These are phyloP conservation scores for Drosophila seclusa DNA, from an alignment of 2,888 invertebrate species.

Conservation along the genomic window DNA sequence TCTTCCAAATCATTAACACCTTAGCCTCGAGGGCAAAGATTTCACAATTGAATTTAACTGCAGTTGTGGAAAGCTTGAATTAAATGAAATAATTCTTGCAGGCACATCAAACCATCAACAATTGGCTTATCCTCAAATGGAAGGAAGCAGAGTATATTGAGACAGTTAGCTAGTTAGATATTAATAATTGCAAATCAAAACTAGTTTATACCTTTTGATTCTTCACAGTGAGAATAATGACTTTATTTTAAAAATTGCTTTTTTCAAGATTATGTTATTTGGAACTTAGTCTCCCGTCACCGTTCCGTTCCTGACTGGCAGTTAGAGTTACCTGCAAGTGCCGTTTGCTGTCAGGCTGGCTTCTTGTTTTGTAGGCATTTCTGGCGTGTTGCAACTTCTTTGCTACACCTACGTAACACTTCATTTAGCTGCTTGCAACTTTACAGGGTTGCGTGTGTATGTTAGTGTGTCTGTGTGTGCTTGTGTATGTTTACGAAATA, in stretches of 20 bases:
- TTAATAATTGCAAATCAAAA: background rate
- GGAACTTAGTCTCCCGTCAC: background rate
- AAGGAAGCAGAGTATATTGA: background rate
- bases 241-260: background rate
- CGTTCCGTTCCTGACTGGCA: constrained; percentile 48
- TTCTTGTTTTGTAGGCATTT: constrained; percentile 51
- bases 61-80: background rate
- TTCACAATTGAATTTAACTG: constrained; percentile 1
- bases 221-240: background rate
- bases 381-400: constrained; percentile 40
- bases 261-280: background rate
- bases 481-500: constrained; percentile 67
- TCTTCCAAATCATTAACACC: constrained; percentile 50
- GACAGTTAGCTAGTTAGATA: background rate
- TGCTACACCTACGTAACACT: constrained; percentile 68
- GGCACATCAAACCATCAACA: no score
- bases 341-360: constrained; percentile 60
- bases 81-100: background rate
- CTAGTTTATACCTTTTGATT: background rate
- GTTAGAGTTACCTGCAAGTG: constrained; percentile 63
- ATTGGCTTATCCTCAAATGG: background rate
- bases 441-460: constrained; percentile 49
- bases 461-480: constrained; percentile 2
- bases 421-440: constrained; percentile 68
- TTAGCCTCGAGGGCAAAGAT: constrained; percentile 10